Base-by-base conservation (phyloP, 1,140 invertebrate genomes). In the Drosophila persimilis region DNA sequence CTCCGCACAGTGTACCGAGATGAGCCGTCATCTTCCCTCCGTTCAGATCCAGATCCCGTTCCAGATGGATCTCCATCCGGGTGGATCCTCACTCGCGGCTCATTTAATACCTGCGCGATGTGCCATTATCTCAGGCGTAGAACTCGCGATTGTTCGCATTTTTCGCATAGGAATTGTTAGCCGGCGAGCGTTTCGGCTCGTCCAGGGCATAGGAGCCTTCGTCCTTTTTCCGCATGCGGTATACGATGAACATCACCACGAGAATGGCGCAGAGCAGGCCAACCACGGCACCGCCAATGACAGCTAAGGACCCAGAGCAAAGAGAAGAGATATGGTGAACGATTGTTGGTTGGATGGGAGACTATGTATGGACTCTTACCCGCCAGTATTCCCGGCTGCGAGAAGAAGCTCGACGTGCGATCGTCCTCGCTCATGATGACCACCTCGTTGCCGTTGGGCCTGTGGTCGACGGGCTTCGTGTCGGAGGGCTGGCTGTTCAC, bases 181-280 rank as follows among this genome's bases (percentile, higher is more conserved):
- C 97, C 45, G 97, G 97, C 73, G 97, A 97, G 91, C 97, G 94
- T 92, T 98, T 98, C 15, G 97, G 97, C 93, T 99, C 98, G 90
- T 99, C 98, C 64, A 99, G 93, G 6, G 98, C 96, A 92, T 99
- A 99, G 69, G 97, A 99, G 13, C 99, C 99, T 92, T 99, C 99
- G 92, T 99, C 99, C 94, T 99, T 99, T 94, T 99, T 99, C 91
- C 98, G 95, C 98, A 99, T 99, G 90, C 99, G 95, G 92, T 99
- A 99, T 6, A 98, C 98, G 90, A 99, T 98, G 93, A 99, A 99
- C 98, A 99, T 99, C 48, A 99, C 97, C 67, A 99, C 96, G 50
- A 99, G 94, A 92, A 99, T 99, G 85, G 98, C 98, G 93, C 98
- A 99, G 20, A 99, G 94, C 41, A 99, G 92, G 45, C 98, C 98